Evolutionary conservation across 2,113 vertebrate genomes (phyloP).

Genomic region (Trachemys scripta): DNA sequence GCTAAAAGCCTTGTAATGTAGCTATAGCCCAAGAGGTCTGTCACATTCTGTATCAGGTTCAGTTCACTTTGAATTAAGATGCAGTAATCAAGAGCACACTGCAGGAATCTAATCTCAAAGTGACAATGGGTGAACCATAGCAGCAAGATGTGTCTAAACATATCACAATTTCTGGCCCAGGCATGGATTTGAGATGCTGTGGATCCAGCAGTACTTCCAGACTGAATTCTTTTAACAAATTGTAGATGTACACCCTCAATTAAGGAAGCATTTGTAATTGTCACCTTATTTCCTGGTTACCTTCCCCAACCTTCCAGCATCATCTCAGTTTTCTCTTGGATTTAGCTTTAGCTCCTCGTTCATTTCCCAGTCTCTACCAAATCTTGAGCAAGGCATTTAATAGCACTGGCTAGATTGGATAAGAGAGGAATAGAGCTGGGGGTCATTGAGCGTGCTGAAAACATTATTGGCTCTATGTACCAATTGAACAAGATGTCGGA

Average conservation of each 20-base stretch:
- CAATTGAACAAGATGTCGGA: neutral
- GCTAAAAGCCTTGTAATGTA: too few relatives aligned
- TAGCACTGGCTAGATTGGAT: neutral
- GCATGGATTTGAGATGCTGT: neutral
- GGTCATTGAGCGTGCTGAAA: neutral
- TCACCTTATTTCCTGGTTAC: neutral
- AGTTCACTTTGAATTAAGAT: neutral
- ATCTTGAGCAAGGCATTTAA: neutral
- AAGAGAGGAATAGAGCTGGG: neutral
- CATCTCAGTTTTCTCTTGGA: neutral
- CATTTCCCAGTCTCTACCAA: neutral
- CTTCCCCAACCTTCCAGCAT: neutral
- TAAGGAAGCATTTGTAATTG: neutral
- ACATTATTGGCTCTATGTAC: neutral
- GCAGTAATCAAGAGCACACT: neutral
- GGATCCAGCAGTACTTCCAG: neutral
- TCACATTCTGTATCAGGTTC: neutral
- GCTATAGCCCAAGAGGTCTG: neutral
- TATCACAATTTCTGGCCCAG: neutral
- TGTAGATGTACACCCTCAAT: neutral
- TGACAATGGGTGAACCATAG: neutral
- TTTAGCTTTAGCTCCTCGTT: neutral
- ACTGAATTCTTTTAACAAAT: neutral
- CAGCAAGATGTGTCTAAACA: neutral
- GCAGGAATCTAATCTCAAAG: conserved; percentile 16